Conservation (phyloP, 2,113 vertebrate genomes). For the Toxotes chatareus region DNA sequence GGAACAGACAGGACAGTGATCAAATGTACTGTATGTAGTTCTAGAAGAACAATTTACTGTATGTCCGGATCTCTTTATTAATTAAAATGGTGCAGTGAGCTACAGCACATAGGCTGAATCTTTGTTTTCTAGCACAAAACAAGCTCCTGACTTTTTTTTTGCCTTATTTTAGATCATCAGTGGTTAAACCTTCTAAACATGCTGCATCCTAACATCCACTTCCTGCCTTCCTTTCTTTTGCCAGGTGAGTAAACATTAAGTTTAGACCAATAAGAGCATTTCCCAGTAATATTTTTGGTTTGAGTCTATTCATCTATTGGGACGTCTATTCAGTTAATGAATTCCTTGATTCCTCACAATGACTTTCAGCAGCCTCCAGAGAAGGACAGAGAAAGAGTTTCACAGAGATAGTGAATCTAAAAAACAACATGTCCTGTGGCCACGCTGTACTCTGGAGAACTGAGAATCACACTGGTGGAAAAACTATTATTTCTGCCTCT, state of each 20-base stretch:
- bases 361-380: neutral
- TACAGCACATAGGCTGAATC: too few relatives aligned
- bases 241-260: neutral
- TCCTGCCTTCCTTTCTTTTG: neutral
- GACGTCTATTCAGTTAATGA: too few relatives aligned
- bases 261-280: neutral
- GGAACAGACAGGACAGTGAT: constrained; percentile 14
- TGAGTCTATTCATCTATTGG: neutral
- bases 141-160: too few relatives aligned
- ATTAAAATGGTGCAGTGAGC: neutral
- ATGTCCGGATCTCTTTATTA: neutral
- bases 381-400: neutral
- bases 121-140: too few relatives aligned
- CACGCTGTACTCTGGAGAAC: neutral
- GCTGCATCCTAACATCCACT: neutral
- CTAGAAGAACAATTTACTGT: neutral
- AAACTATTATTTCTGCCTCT: neutral
- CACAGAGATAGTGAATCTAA: neutral
- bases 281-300: neutral
- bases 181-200: neutral
- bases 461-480: neutral
- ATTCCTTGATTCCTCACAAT: neutral
- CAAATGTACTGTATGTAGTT: neutral
- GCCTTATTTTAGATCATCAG: neutral
- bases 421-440: neutral